Percentiles rank a stretch among this genome's conserved stretches.
These are phyloP conservation scores for Linepithema humile DNA, from an alignment of 1,140 invertebrate species.

Conservation along the genomic window DNA sequence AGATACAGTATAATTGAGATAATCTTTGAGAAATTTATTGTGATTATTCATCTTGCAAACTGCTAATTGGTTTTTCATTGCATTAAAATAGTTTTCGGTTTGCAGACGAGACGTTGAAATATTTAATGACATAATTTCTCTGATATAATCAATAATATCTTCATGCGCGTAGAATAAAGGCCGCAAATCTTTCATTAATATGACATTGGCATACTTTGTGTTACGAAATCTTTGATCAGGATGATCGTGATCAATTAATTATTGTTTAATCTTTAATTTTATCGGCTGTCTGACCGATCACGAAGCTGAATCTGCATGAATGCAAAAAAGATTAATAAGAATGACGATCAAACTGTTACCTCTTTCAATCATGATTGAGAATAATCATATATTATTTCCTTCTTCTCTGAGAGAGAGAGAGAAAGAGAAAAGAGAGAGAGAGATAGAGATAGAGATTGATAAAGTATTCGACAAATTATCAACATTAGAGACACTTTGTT, in stretches of 20 bases:
- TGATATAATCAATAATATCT: neutral
- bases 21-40: neutral
- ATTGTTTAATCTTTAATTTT: slow-evolving; percentile 3
- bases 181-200: slow-evolving; percentile 4
- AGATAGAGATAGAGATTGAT: too few species aligned
- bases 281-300: neutral
- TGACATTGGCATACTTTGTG: slow-evolving; percentile 11
- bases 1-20: too few species aligned
- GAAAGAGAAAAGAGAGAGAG: too few species aligned
- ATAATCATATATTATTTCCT: neutral
- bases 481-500: too few species aligned
- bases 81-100: neutral
- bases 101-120: neutral
- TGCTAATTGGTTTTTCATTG: too few species aligned
- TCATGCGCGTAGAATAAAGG: neutral
- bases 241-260: neutral
- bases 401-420: too few species aligned
- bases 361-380: neutral
- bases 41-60: neutral
- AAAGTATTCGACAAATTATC: too few species aligned
- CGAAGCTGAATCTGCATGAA: neutral
- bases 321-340: neutral
- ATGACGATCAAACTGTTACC: neutral
- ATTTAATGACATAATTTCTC: neutral
- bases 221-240: slow-evolving; percentile 3